Evolutionary conservation across 2,888 invertebrate species (phyloP), one percentile per base, ranked within the genome.

Genomic region (Hypomecis punctinalis): DNA sequence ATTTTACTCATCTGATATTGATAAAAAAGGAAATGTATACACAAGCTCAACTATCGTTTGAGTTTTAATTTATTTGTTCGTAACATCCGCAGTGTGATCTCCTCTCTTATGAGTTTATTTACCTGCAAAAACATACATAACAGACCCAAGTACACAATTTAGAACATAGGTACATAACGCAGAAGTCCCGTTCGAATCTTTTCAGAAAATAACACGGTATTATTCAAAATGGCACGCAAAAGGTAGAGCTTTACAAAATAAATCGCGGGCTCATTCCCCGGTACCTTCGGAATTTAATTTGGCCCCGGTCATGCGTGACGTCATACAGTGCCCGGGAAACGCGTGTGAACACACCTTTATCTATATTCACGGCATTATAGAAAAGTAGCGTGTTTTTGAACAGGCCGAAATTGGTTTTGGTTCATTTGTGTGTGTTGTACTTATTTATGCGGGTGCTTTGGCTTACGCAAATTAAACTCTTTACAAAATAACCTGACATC

Each of bases 161-260:
- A 2, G 23, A 23, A 23, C 23, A 23, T 23, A 23, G 1, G 40
- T 40, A 42, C 6, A 40, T 52, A 37, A 54, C 45, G 37, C 33
- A 58, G 43, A 61, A 35, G 35, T 35, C 45, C 10, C 51, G 23
- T 42, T 36, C 45, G 23, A 42, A 36, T 49, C 36, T 55, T 64
- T 49, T 40, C 55, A 13, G 46, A 57, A 68, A 64, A 61, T 53
- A 79, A 75, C 70, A 70, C 71, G 70, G 71, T 73, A 75, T 77
- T 72, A 77, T 77, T 77, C 76, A 76, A 74, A 79, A 77, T 74
- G 77, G 75, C 46, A 42, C 52, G 55, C 55, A 40, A 55, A 51
- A 51, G 64, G 59, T 54, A 60, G 46, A 51, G 60, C 55, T 55
- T 60, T 47, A 51, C 49, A 52, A 59, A 68, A 64, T 64, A 64